Evolutionary conservation across 2,113 vertebrate species (phyloP).

Genomic region (Actinemys pallida): DNA sequence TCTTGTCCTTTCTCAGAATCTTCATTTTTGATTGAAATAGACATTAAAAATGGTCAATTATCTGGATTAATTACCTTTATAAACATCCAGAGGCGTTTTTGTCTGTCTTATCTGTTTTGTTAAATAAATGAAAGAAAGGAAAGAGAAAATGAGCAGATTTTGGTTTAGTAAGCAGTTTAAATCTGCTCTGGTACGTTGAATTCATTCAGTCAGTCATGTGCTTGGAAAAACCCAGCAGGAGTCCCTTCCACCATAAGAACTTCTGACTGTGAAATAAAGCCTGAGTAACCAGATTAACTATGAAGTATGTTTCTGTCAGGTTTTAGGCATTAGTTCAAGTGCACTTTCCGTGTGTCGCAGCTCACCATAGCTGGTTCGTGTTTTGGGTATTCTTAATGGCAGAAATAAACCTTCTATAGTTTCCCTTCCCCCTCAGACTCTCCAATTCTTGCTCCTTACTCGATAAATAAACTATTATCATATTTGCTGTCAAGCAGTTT

Average conservation of each 20-base stretch:
- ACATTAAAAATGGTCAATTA: constrained; percentile 53
- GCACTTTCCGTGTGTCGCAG: constrained; percentile 29
- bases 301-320: constrained; percentile 77
- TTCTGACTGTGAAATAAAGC: constrained; percentile 83
- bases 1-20: constrained; percentile 28
- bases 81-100: constrained; percentile 63
- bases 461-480: constrained; percentile 54
- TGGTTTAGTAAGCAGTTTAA: constrained; percentile 82
- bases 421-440: not conserved
- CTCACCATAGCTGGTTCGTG: constrained; percentile 35
- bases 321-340: constrained; percentile 74
- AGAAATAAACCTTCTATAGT: constrained; percentile 34
- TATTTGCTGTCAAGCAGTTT: constrained; percentile 36
- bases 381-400: constrained; percentile 45
- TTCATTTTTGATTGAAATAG: not conserved
- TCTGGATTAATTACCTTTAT: constrained; percentile 71
- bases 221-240: constrained; percentile 79
- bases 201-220: constrained; percentile 77
- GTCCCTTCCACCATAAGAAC: constrained; percentile 77
- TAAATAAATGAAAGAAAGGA: constrained; percentile 65
- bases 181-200: constrained; percentile 77
- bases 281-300: constrained; percentile 80
- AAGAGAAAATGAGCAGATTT: constrained; percentile 79
- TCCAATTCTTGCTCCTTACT: not conserved
- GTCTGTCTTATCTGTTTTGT: constrained; percentile 51